Base-by-base conservation (phyloP, 2,113 vertebrate species). In the Cheilinus undulatus region DNA sequence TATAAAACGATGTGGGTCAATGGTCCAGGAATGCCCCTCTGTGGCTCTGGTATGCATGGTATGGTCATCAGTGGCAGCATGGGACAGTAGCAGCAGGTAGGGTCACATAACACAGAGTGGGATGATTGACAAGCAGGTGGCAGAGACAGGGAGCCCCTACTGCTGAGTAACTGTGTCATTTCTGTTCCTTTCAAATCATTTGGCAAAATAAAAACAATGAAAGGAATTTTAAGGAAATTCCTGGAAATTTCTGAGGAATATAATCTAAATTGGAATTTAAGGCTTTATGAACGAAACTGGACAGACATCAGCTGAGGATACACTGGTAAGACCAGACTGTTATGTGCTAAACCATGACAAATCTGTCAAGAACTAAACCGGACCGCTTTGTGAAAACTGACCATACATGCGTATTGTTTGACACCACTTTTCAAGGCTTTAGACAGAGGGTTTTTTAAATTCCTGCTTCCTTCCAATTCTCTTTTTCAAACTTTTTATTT, bases 91-190 rank as follows among this genome's bases (percentile, higher is more conserved):
- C 67, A 87, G 83, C 78, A 91, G 87, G 86, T 89, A 74, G 72
- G 61, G 62, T 85, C 84, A 81, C 65, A 49, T 78, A 60, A 43
- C 63, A 63, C 52, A 60, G 58, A 19, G 45, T 1, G 2, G 64
- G 82, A 69, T 91, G 88, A 92, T 79, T 90, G 88, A 89, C 78
- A 66, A 38, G 76, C 86, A 89, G 90, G 78, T 88, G 87, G 82
- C 50, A 78, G 61, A 64, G 54, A 20, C 48, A 79, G 52, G 38
- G 77, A 80, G 79, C 76, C 74, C 88, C 62, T n/a, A 38, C 34
- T 76, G 75, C 65, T 78, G 66, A 48, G 64, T 66, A 45, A 58
- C 30, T 73, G 63, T 65, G 28, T 48, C 61, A 64, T 72, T 62
- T 53, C 17, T 42, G 26, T 24, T 50, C 52, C 19, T 76, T 73